Evolutionary conservation across 2,797 vertebrate species (phyloP).

Genomic region (Phoeniculus purpureus): DNA sequence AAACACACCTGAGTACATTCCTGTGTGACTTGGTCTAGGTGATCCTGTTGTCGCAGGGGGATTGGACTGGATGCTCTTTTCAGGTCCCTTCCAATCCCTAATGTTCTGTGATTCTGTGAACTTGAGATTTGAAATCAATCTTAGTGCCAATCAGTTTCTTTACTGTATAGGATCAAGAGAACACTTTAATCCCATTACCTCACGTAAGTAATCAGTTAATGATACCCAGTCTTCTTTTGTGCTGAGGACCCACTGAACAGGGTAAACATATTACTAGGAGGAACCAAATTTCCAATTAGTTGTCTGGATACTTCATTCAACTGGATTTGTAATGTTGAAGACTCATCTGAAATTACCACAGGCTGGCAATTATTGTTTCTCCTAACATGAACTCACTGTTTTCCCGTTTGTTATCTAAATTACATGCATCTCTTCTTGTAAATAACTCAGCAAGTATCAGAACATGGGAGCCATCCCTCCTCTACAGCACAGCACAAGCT

Average conservation of each 20-base stretch:
- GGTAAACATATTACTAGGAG: conserved; percentile 39
- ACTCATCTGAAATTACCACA: conserved; percentile 29
- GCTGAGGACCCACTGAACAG: background rate
- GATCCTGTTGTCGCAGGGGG: no score
- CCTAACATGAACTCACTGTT: background rate
- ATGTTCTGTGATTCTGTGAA: background rate
- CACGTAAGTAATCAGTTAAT: conserved; percentile 18
- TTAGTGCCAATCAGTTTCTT: background rate
- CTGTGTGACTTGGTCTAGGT: no score
- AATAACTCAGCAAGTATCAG: background rate
- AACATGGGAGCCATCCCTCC: background rate
- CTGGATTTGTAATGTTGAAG: conserved; percentile 21
- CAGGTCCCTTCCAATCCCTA: no score
- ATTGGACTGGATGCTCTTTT: no score
- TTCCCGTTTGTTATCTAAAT: background rate
- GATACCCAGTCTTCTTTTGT: background rate
- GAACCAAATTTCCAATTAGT: conserved; percentile 41
- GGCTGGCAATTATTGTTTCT: background rate
- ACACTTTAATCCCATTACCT: conserved; percentile 27
- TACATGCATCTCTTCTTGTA: background rate
- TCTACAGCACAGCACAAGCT: background rate
- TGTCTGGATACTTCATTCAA: conserved; percentile 3
- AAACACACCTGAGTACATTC: no score
- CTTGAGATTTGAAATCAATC: background rate
- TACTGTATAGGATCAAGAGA: background rate